Evolutionary conservation across 2,797 vertebrate genomes (phyloP).

Genomic region (Sebastes steindachneri): DNA sequence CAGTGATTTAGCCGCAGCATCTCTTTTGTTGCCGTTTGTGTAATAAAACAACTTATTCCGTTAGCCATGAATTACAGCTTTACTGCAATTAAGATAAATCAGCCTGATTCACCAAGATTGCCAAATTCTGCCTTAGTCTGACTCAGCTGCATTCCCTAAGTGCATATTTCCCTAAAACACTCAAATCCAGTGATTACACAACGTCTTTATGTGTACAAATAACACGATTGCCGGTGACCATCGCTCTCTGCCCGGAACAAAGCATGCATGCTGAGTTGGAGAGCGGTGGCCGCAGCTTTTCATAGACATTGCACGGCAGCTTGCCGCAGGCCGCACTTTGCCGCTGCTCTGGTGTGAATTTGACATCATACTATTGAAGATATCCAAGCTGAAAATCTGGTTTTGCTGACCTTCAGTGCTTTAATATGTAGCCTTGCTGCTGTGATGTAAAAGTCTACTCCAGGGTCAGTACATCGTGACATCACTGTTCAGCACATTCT

Average conservation of each 20-base stretch:
- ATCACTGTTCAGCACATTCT: background rate
- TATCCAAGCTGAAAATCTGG: background rate
- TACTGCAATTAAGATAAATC: background rate
- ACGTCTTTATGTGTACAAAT: background rate
- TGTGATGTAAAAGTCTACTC: background rate
- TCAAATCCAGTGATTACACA: background rate
- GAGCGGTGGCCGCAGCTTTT: too few species aligned
- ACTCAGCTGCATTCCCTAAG: background rate
- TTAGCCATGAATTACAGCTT: background rate
- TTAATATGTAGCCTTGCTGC: background rate
- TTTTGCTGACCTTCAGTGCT: background rate
- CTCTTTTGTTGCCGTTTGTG: background rate
- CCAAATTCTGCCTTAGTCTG: background rate
- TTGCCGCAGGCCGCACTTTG: too few species aligned
- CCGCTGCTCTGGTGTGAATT: too few species aligned
- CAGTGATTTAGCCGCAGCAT: background rate
- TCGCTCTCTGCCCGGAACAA: background rate
- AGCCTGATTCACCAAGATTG: background rate
- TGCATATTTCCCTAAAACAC: background rate
- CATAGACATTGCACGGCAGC: too few species aligned
- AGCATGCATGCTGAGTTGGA: background rate
- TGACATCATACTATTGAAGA: too few species aligned
- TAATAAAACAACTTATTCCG: background rate
- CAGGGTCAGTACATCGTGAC: background rate
- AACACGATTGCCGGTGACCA: background rate